Evolutionary conservation across 2,797 vertebrate genomes (phyloP), one percentile per base, ranked within the genome.

Genomic region (Chelonia mydas): DNA sequence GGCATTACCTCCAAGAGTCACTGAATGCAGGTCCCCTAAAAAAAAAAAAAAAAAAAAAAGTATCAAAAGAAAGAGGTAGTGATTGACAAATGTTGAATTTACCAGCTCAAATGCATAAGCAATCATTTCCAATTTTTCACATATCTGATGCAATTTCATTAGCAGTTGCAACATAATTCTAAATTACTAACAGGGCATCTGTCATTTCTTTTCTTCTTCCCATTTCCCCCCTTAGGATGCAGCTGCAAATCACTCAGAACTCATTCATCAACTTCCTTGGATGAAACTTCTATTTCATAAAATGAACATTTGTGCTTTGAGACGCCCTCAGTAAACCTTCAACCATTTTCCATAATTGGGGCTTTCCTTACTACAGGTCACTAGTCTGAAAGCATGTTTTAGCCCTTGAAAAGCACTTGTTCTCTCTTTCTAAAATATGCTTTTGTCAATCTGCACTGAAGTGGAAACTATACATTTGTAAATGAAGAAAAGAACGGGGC

Each of bases 301-400:
- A 96, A 83, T 45, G 91, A 96, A 87, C 94, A 92, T 84, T 95
- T 94, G 92, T 90, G 92, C 94, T 96, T 96, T 0, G 7, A 93
- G 87, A 96, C 77, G 10, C 68, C 92, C 93, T 94, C 93, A 92
- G 92, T 95, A 95, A 95, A 90, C 91, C 89, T 92, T 84, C 89
- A 96, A 96, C 96, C 97, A 91, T 95, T 92, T 92, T 95, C 95
- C 90, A 94, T 96, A 94, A 94, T 96, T 94, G 86, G 95, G 90
- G 53, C 86, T 97, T 91, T 92, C 92, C 94, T 95, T 94, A 78
- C 47, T 96, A 79, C 93, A 97, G 68, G 47, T 68, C 87, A 91
- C 61, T 84, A 89, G 77, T 59, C 83, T 96, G 87, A 94, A 95
- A 94, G 83, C 80, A 57, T 90, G 47, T 84, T 89, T 95, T 96